Evolutionary conservation across 2,113 vertebrate species (phyloP), one percentile per base, ranked within the genome.

Genomic region (Sterna hirundo): DNA sequence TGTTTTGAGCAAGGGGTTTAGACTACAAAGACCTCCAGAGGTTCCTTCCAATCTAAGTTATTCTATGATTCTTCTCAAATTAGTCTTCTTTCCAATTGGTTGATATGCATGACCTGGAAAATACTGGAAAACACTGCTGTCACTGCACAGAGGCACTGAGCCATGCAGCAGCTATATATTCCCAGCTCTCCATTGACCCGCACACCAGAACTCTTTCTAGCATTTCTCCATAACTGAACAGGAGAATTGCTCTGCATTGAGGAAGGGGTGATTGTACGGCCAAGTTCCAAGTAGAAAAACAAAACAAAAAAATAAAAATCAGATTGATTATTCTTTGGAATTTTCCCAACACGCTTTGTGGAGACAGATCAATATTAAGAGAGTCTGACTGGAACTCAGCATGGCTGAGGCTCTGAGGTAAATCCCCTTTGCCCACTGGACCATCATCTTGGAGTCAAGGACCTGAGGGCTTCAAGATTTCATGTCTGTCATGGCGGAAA

Each of bases 21-120:
- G 62, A 69, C 49, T 65, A 72, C 5, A 4, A 93, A 91, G 84
- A 87, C 58, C 81, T 92, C 93, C 42, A 88, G 93, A 92, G 83
- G 86, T 58, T 91, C 71, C 54, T 72, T 92, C 54, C 42, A 77
- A 55, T 78, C 71, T 78, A 46, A 40, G 55, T 72, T 64, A 87
- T 90, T 90, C 83, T 81, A 62, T 26, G 10, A 8, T 42, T 95
- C 84, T 66, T 81, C 88, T 68, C 64, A 94, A 81, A 88, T 94
- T 69, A 94, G 58, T 58, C 60, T 61, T 84, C 54, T 75, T 93
- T 92, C 83, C 64, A 86, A 92, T 1, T 72, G 60, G 81, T 82
- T 93, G 66, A 82, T 94, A 89, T 58, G 81, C 74, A 90, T 97
- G 96, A 97, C 86, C 78, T 91, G 89, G 62, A 94, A 94, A 95